A percentile compares a stretch with the other conserved stretches of the same genome.
Conservation (phyloP, 2,888 invertebrate species). For the Agonopterix alstromeriana region DNA sequence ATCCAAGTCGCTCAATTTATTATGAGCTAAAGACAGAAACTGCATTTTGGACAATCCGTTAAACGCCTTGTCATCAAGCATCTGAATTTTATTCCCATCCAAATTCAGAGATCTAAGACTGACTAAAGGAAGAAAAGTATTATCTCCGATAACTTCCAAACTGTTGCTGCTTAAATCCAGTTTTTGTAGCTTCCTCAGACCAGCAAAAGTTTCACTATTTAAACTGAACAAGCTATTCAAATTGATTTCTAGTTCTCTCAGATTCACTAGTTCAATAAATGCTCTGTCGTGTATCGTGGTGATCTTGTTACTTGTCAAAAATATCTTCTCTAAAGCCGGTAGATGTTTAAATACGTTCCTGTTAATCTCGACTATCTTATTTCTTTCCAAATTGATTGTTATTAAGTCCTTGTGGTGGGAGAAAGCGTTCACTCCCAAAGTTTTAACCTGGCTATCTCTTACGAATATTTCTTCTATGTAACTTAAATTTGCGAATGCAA, state of each 20-base stretch:
- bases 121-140: conserved; percentile 77
- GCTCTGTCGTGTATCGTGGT: conserved; percentile 90
- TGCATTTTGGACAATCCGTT: conserved; percentile 44
- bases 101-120: conserved; percentile 48
- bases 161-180: conserved; percentile 84
- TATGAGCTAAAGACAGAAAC: conserved; percentile 48
- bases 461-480: conserved; percentile 80
- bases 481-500: conserved; percentile 83
- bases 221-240: conserved; percentile 83
- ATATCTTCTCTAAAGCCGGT: conserved; percentile 82
- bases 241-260: conserved; percentile 87
- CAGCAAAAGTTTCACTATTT: conserved; percentile 85
- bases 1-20: conserved; percentile 44
- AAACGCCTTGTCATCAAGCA: conserved; percentile 64
- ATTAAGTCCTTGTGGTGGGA: conserved; percentile 80
- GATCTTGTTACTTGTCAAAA: conserved; percentile 89
- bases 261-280: conserved; percentile 81
- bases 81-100: conserved; percentile 60
- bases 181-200: conserved; percentile 80
- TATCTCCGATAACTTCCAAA: conserved; percentile 85
- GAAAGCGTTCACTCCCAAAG: conserved; percentile 80
- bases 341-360: conserved; percentile 84
- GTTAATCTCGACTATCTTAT: conserved; percentile 83
- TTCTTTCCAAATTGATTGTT: conserved; percentile 81
- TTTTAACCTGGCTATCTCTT: conserved; percentile 80